Percentiles rank a stretch among this genome's conserved stretches.
These are phyloP conservation scores for Myanophis thanlyinensis DNA, from an alignment of 2,113 vertebrate species.

Conservation along the genomic window DNA sequence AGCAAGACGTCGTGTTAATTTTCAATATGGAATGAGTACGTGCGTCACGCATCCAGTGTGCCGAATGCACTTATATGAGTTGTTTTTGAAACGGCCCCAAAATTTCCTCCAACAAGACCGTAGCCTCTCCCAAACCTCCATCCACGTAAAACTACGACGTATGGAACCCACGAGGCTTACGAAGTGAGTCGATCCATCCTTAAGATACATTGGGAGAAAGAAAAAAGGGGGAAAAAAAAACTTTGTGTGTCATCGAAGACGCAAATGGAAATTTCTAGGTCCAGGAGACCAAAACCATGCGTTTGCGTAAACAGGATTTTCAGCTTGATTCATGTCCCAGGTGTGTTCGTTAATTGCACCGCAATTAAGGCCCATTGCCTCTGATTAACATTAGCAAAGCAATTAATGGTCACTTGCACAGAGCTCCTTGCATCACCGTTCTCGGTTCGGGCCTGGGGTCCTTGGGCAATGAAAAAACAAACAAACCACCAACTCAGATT, in stretches of 20 bases:
- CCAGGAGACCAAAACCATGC: neutral
- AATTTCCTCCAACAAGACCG: neutral
- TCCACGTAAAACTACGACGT: neutral
- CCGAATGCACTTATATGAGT: neutral
- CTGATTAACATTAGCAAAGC: conserved; percentile 59
- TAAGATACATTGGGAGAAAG: neutral
- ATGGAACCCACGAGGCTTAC: neutral
- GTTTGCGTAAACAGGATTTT: conserved; percentile 16
- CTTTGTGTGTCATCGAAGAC: neutral
- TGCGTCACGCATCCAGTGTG: neutral
- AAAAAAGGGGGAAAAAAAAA: accelerated
- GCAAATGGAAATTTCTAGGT: neutral
- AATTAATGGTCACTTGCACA: conserved; percentile 46
- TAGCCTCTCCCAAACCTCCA: neutral
- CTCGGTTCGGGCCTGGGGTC: conserved; percentile 21
- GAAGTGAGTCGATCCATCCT: neutral
- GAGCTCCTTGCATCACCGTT: conserved; percentile 50
- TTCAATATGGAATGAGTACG: neutral
- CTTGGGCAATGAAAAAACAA: neutral
- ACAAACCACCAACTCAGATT: conserved; percentile 5
- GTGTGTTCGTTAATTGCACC: conserved; percentile 60
- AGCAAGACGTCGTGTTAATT: neutral
- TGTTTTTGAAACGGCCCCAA: neutral
- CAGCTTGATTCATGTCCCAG: conserved; percentile 45
- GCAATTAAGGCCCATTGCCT: conserved; percentile 39